A percentile compares a stretch with the other conserved stretches of the same genome.
Evolutionary conservation across 53 echinoderm and acorn worm species (phyloP).

Genomic region (Crossaster papposus): DNA sequence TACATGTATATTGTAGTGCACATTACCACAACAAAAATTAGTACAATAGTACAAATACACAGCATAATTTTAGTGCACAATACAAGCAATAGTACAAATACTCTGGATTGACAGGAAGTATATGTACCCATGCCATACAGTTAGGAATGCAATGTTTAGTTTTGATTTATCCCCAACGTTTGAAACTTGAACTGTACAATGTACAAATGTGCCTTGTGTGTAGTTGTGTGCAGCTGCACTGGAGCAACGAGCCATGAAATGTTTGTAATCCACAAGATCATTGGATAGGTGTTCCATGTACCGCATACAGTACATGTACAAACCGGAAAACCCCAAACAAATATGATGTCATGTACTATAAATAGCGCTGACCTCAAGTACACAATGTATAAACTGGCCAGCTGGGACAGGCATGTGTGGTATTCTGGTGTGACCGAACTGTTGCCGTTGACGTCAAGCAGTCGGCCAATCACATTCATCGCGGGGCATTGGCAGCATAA

Average conservation of each 20-base stretch:
- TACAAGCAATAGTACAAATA: no score
- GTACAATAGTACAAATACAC: no score
- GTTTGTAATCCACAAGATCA: conserved; percentile 16
- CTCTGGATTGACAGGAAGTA: no score
- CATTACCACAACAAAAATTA: no score
- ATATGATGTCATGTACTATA: conserved; percentile 47
- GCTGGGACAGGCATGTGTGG: conserved; percentile 46
- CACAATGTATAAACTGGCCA: conserved; percentile 57
- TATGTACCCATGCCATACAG: no score
- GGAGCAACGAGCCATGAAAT: conserved; percentile 15
- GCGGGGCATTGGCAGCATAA: conserved; percentile 59
- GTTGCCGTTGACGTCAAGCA: conserved; percentile 60
- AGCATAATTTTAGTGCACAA: no score
- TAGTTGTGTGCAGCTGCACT: background rate
- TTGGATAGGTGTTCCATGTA: background rate
- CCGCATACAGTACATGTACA: no score
- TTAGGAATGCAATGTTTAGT: no score
- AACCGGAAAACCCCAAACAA: background rate
- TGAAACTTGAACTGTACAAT: background rate
- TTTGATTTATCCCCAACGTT: background rate
- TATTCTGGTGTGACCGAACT: conserved; percentile 52
- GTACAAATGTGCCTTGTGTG: background rate
- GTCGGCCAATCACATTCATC: conserved; percentile 37
- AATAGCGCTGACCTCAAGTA: conserved; percentile 48
- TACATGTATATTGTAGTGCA: no score